Evolutionary conservation across 2,113 vertebrate genomes (phyloP), one percentile per base, ranked within the genome.

Genomic region (Crotalus helleri): DNA sequence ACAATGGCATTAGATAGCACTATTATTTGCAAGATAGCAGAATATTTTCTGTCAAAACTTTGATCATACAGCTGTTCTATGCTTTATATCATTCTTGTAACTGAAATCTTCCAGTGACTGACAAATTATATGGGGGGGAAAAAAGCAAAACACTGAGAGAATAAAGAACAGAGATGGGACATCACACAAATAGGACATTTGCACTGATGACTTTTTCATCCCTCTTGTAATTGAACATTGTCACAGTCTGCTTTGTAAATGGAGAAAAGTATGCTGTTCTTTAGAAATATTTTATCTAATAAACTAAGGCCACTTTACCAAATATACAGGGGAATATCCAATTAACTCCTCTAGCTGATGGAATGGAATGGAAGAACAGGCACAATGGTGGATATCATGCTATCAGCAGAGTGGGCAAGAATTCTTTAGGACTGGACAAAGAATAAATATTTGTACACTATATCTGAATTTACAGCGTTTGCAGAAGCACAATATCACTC

Each of bases 41-140:
- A 93, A 88, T 94, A 93, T 95, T 96, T 96, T 94, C 96, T 95
- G 90, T 94, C 92, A 96, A 85, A 96, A 96, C 9, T 15, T 54
- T 95, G 96, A 96, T 96, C 96, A 94, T 96, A 96, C 96, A 46
- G 55, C 97, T 96, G 95, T 94, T 95, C 97, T 94, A 95, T 94
- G 96, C 95, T 96, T 98, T 97, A 96, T 97, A 96, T 96, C 97
- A 96, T 91, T 97, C 96, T 97, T 97, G 94, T 97, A 97, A 96
- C 96, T 96, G 95, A 96, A 96, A 96, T 93, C 92, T 96, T 97
- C 95, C 96, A 97, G 96, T 95, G 97, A 96, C 95, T 96, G 97
- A 92, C 94, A 97, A 97, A 97, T 91, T 89, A 55, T 97, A 97
- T 96, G 96, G 98, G 96, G 97, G 97, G 97, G 96, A 92, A 11